Percentiles rank a stretch among this genome's conserved stretches.
Conservation (phyloP, 2,113 vertebrate genomes). For the Solenodon paradoxus region DNA sequence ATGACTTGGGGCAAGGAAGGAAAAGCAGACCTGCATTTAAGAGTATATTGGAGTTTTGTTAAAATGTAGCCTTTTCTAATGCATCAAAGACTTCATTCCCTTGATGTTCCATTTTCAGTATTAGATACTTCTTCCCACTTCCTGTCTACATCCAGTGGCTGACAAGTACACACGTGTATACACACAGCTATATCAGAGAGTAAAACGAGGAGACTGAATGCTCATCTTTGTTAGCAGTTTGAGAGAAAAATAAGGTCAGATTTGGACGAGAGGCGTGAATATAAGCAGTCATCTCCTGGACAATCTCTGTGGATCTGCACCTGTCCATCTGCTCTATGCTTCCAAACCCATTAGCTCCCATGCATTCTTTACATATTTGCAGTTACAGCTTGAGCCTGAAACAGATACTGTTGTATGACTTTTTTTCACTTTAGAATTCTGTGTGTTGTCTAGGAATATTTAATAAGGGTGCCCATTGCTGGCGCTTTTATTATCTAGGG, state of each 20-base stretch:
- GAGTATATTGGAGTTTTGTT: neutral
- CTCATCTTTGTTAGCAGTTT: neutral
- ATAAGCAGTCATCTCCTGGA: neutral
- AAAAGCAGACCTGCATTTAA: neutral
- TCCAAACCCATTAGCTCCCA: neutral
- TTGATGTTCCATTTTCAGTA: neutral
- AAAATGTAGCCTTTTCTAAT: neutral
- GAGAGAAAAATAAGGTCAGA: neutral
- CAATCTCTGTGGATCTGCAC: neutral
- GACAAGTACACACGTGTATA: neutral
- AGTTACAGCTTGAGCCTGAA: neutral
- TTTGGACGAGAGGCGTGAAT: neutral
- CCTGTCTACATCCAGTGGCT: neutral
- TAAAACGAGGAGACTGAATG: neutral
- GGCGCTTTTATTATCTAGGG: constrained; percentile 6
- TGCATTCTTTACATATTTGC: neutral
- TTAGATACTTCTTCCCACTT: neutral
- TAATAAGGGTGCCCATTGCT: neutral
- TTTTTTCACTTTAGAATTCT: neutral
- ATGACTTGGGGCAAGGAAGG: neutral
- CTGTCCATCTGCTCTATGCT: neutral
- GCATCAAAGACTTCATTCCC: neutral
- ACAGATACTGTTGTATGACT: neutral
- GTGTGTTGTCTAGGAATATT: neutral
- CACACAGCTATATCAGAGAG: neutral